phyloP scores from a whole-genome alignment of 2,797 vertebrate species.

The Pelochelys cantorii region DNA sequence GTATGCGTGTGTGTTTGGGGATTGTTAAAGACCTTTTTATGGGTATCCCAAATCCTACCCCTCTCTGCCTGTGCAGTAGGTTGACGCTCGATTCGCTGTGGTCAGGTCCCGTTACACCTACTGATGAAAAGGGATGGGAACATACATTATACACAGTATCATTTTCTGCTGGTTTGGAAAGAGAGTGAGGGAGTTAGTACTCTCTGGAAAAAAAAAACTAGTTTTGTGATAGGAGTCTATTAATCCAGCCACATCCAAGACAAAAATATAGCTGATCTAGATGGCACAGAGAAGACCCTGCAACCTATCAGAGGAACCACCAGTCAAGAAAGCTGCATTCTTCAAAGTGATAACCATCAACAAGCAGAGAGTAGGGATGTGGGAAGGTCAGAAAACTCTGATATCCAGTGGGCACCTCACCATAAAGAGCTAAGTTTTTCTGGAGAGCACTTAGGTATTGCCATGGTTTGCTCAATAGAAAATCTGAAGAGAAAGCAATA shows the following conservation, averaged over 20 bases:
- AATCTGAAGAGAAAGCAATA: background rate
- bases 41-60: background rate
- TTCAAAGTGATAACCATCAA: background rate
- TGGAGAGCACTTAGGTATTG: background rate
- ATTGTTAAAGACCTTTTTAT: background rate
- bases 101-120: background rate
- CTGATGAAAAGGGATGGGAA: background rate
- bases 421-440: background rate
- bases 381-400: background rate
- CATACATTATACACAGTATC: background rate
- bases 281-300: background rate
- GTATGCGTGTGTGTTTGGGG: too few species aligned
- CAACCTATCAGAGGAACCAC: background rate
- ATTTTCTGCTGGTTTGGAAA: background rate
- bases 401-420: background rate
- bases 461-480: background rate
- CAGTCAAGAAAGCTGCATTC: background rate
- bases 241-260: background rate
- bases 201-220: background rate
- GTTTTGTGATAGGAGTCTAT: background rate
- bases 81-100: background rate
- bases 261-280: background rate
- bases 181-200: background rate
- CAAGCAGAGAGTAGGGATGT: background rate
- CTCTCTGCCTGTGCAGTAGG: background rate